Conservation (phyloP, 2,113 vertebrate genomes). For the Alouatta palliata region DNA sequence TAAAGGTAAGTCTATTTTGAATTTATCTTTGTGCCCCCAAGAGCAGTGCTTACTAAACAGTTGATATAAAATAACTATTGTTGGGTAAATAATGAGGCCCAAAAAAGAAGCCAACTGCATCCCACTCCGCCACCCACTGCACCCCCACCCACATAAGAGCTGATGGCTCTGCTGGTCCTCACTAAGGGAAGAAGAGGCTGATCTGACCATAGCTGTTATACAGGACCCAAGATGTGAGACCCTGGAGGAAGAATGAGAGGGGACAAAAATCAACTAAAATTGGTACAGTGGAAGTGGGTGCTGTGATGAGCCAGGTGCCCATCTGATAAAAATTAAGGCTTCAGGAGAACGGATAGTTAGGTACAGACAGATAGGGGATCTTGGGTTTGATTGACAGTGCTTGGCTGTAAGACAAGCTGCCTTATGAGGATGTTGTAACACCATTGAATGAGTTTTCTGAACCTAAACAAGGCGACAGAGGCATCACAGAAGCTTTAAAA, state of each 20-base stretch:
- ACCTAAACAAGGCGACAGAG: slow-evolving; percentile 90
- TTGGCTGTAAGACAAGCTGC: slow-evolving; percentile 91
- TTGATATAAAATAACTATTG: not conserved
- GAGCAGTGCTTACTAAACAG: not conserved
- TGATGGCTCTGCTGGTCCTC: not conserved
- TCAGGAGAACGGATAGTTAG: slow-evolving; percentile 86
- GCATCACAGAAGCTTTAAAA: slow-evolving; percentile 89
- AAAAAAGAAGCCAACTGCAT: not conserved
- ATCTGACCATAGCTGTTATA: not conserved
- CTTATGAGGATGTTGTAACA: slow-evolving; percentile 89
- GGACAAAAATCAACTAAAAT: no score
- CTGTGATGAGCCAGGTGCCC: no score
- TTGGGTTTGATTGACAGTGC: slow-evolving; percentile 93
- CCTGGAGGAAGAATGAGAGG: not conserved
- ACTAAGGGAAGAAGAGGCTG: not conserved
- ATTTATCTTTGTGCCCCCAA: not conserved
- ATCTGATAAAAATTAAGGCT: accelerated
- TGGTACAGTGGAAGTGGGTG: not conserved
- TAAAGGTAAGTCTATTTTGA: not conserved
- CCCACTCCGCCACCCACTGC: no score
- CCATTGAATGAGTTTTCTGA: slow-evolving; percentile 90
- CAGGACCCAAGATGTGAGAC: not conserved
- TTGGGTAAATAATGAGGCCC: not conserved
- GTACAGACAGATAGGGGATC: slow-evolving; percentile 90
- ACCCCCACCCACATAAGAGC: accelerated